Evolutionary conservation across 2,888 invertebrate genomes (phyloP).

Genomic region (Caenorhabditis sp.): DNA sequence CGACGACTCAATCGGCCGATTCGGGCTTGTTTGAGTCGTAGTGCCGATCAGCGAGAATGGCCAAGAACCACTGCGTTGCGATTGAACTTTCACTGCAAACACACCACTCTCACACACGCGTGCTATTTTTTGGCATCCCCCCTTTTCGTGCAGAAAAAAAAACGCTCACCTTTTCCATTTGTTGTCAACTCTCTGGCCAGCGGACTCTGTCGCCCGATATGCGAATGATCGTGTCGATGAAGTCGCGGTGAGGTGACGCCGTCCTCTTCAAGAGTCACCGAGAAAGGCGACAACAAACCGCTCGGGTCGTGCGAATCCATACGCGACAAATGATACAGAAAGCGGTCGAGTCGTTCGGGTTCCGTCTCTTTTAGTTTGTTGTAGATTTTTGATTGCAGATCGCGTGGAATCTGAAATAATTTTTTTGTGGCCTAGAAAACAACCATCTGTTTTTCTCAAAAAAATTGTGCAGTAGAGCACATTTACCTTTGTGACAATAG

Average conservation of each 20-base stretch:
- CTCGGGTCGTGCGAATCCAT: conserved; percentile 41
- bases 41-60: conserved; percentile 39
- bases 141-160: too few relatives aligned
- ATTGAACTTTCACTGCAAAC: conserved; percentile 41
- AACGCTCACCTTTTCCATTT: conserved; percentile 41
- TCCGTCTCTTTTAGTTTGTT: conserved; percentile 84
- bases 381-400: conserved; percentile 85
- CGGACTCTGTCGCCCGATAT: conserved; percentile 36
- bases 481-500: too few relatives aligned
- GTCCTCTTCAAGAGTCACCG: conserved; percentile 49
- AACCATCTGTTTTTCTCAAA: too few relatives aligned
- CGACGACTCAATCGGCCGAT: conserved; percentile 9
- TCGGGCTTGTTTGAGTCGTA: conserved; percentile 30
- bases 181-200: conserved; percentile 34
- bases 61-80: conserved; percentile 50
- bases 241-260: conserved; percentile 16
- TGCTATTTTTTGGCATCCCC: not conserved
- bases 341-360: conserved; percentile 82
- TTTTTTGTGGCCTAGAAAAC: too few relatives aligned
- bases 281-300: conserved; percentile 45
- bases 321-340: conserved; percentile 70
- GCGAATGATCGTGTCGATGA: conserved; percentile 32
- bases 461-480: too few relatives aligned
- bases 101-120: not conserved
- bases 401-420: conserved; percentile 77